Evolutionary conservation across 2,888 invertebrate species (phyloP), one percentile per base, ranked within the genome.

Genomic region (Metalampra italica): DNA sequence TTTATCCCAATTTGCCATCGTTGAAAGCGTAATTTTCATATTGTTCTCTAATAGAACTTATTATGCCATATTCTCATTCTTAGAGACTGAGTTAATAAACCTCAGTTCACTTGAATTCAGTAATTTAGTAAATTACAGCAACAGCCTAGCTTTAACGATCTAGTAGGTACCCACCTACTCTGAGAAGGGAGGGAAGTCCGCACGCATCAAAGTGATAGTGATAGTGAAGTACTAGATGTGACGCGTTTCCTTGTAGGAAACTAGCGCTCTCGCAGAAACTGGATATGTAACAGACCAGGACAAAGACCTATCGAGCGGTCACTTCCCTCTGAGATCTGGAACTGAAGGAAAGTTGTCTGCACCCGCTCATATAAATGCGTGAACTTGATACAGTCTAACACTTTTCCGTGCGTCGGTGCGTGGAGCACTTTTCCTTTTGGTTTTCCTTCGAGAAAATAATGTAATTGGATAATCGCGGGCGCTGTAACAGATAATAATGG

Each of bases 271-370:
- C 50, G 22, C 22, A 22, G 56, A 55, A 78, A 82, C 80, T 82
- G 76, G 84, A 81, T 81, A 75, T 68, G 75, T 78, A 74, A 73
- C 78, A 71, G 69, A 68, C 64, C 76, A 78, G 88, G 87, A 89
- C 88, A 89, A 82, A 87, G 88, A 88, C 87, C 88, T 74, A 75
- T 68, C 67, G 71, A 59, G 66, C 78, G 82, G 81, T 76, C 83
- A 87, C 70, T 85, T 84, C 84, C 86, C 81, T 76, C 66, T 60
- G 57, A 59, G 66, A 76, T 81, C 82, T 84, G 81, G 84, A 82
- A 63, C 68, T 60, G 44, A 64, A 85, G 79, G 86, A 88, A 89
- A 87, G 86, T 85, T 80, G 82, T 69, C 68, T 60, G 68, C 57
- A 56, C 61, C 63, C 71, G 71, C 71, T 78, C 71, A 78, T 88